Evolutionary conservation across 2,113 vertebrate species (phyloP).

Genomic region (Romanogobio albipinnatus): DNA sequence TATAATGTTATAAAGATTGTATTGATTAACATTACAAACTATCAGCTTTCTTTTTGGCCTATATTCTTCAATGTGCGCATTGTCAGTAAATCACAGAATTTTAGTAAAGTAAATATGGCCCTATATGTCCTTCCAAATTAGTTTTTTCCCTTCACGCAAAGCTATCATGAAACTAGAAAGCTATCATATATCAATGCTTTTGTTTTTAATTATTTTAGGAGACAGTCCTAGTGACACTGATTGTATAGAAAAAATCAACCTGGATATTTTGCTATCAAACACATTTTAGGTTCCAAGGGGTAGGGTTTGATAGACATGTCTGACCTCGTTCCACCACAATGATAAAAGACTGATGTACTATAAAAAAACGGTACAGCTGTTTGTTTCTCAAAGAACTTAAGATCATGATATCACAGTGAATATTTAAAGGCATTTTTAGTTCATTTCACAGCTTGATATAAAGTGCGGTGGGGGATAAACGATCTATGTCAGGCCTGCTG

Average conservation of each 20-base stretch:
- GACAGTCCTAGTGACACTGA: background rate
- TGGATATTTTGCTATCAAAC: background rate
- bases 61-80: no score
- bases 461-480: conserved; percentile 21
- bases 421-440: conserved; percentile 12
- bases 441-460: background rate
- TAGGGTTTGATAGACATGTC: background rate
- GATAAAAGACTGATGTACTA: background rate
- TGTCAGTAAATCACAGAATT: no score
- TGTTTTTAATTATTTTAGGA: no score
- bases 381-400: conserved; percentile 18
- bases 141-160: background rate
- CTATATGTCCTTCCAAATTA: background rate
- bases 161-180: no score
- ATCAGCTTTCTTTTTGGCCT: no score
- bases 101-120: no score
- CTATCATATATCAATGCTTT: no score
- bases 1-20: no score
- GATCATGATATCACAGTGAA: conserved; percentile 22
- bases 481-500: conserved; percentile 28
- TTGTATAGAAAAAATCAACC: background rate
- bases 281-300: background rate
- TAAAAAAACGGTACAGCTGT: background rate
- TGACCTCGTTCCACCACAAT: background rate
- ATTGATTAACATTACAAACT: no score